These are phyloP conservation scores for Apodemia duryi DNA, from an alignment of 2,888 invertebrate species.

Conservation along the genomic window DNA sequence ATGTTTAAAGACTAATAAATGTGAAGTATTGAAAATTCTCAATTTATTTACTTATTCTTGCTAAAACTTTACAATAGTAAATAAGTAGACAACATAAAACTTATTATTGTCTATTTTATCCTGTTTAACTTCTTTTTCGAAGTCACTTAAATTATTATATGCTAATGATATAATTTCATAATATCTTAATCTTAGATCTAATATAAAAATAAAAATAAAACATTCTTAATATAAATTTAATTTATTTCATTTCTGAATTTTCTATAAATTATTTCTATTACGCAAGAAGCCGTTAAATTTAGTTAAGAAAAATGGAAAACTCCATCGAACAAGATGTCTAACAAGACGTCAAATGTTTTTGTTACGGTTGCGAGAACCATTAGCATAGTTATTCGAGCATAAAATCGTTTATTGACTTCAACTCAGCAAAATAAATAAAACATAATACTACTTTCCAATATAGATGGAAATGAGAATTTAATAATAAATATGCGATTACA, in stretches of 20 bases:
- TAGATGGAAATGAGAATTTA: slow-evolving; percentile 13
- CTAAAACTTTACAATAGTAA: no score
- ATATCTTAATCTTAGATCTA: no score
- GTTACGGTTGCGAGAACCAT: slow-evolving; percentile 46
- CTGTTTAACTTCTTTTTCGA: no score
- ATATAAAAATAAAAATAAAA: no score
- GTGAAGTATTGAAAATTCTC: no score
- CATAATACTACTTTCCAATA: slow-evolving; percentile 19
- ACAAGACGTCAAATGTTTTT: slow-evolving; percentile 50
- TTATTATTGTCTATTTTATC: no score
- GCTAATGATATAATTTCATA: no score
- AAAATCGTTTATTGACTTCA: slow-evolving; percentile 60
- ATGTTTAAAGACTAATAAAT: no score
- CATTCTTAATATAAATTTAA: background rate
- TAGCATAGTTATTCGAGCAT: slow-evolving; percentile 67
- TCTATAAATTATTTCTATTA: background rate
- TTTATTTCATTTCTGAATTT: background rate
- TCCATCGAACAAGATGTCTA: slow-evolving; percentile 33
- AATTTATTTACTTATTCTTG: no score
- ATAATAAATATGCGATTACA: slow-evolving; percentile 12
- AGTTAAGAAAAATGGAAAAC: slow-evolving; percentile 20
- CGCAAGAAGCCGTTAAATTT: background rate
- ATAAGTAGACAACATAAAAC: no score
- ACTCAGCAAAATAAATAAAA: slow-evolving; percentile 27
- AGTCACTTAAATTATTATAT: no score